Evolutionary conservation across 1,140 invertebrate species (phyloP).

Genomic region (Ptiloglossa arizonensis): DNA sequence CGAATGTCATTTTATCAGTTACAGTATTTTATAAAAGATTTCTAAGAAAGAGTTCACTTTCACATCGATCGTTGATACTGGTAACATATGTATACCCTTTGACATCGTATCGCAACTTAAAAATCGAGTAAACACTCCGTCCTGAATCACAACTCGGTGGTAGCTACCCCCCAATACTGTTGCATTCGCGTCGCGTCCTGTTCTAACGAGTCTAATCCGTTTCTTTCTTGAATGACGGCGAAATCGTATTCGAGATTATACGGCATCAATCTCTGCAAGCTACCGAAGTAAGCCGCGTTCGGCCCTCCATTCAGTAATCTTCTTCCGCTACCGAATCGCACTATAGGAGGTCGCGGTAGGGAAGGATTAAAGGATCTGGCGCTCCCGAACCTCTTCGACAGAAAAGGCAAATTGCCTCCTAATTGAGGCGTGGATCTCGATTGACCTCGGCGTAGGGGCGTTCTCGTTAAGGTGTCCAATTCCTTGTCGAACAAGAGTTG

Average conservation of each 20-base stretch:
- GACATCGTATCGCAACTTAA: background rate
- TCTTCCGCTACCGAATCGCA: slow-evolving; percentile 80
- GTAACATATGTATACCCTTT: background rate
- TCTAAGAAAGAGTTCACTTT: background rate
- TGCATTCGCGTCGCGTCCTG: slow-evolving; percentile 89
- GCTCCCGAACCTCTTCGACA: slow-evolving; percentile 90
- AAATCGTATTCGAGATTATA: slow-evolving; percentile 93
- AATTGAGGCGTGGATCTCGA: slow-evolving; percentile 79
- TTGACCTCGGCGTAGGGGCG: slow-evolving; percentile 78
- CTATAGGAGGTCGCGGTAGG: slow-evolving; percentile 74
- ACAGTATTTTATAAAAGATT: background rate
- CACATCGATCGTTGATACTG: background rate
- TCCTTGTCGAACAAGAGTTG: slow-evolving; percentile 94
- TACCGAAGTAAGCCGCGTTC: slow-evolving; percentile 93
- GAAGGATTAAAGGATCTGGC: slow-evolving; percentile 87
- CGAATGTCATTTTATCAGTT: background rate
- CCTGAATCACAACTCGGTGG: slow-evolving; percentile 87
- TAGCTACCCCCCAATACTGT: slow-evolving; percentile 93
- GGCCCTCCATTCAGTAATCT: slow-evolving; percentile 86
- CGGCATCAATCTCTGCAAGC: slow-evolving; percentile 90
- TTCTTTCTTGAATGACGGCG: slow-evolving; percentile 89
- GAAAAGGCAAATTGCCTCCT: slow-evolving; percentile 80
- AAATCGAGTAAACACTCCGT: background rate
- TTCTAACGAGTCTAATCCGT: slow-evolving; percentile 87
- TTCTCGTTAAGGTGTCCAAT: slow-evolving; percentile 89